Evolutionary conservation across 2,888 invertebrate species (phyloP), one percentile per base, ranked within the genome.

Genomic region (Ennomos fuscantarius): DNA sequence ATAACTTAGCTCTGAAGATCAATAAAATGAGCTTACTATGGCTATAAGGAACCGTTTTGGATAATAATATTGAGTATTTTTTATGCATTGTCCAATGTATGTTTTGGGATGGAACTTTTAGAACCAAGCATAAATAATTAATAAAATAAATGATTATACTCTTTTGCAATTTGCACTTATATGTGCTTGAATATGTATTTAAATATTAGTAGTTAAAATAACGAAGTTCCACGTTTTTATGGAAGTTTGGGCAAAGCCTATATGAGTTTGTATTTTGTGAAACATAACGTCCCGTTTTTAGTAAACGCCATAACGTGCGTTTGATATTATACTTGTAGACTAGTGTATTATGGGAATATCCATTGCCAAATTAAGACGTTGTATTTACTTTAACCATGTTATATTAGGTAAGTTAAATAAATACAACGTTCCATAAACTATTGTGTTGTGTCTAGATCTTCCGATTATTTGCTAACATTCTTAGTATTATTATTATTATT

Each of bases 371-470:
- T 55, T 63, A 65, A 57, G 60, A 57, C 59, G 45, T 31, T 59
- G 50, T 48, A 58, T n/a, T 41, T 45, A n/a, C n/a, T 24, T 49
- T 40, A 49, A 39, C 13, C 11, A 10, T 8, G 43, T 49, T 55
- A 44, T 31, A 44, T 8, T 42, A 13, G 15, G 35, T 41, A 13
- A 24, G 33, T 47, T 43, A 42, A 11, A 37, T 47, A 32, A 32
- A 24, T 6, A 33, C 36, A 33, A 49, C 44, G 31, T 50, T 13
- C 15, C 24, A 45, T 49, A 15, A 50, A 64, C 60, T 42, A 35
- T 63, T 64, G 57, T 31, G 69, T 70, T 73, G 75, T 75, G 73
- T 55, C 53, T 63, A 42, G 62, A 52, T 75, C 75, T 78, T 75
- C 72, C 74, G 49, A 60, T 42, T 40, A 11, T 43, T 48, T 40